These are phyloP conservation scores for Sisor rabdophorus DNA, from an alignment of 2,113 vertebrate species.

Conservation along the genomic window DNA sequence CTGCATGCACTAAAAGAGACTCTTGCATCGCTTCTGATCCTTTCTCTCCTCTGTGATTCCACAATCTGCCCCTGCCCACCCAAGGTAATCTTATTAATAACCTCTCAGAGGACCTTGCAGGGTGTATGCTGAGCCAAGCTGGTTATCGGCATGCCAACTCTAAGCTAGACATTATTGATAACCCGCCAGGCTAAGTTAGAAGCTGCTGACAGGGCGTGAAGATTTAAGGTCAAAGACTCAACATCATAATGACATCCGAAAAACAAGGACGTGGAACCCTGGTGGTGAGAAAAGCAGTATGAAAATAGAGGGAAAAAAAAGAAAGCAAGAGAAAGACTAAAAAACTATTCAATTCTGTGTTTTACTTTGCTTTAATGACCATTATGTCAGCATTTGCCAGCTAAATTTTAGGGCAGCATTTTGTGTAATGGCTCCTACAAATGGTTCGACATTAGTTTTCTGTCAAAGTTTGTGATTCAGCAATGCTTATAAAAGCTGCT, in stretches of 20 bases:
- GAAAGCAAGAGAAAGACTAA: no score
- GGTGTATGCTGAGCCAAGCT: conserved; percentile 17
- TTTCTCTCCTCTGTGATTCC: neutral
- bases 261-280: conserved; percentile 15
- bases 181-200: conserved; percentile 38
- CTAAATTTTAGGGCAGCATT: no score
- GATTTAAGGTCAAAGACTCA: conserved; percentile 51
- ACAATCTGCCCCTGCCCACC: conserved; percentile 37
- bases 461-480: neutral
- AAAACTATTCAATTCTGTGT: no score
- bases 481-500: neutral
- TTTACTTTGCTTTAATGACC: neutral
- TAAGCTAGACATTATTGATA: conserved; percentile 51
- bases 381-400: neutral
- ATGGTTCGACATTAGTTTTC: neutral
- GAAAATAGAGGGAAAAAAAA: neutral
- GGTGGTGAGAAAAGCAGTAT: conserved; percentile 13
- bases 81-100: conserved; percentile 55
- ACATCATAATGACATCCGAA: conserved; percentile 38
- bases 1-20: neutral
- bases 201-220: conserved; percentile 40
- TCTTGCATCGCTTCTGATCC: conserved; percentile 1
- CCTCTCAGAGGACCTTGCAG: conserved; percentile 46
- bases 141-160: conserved; percentile 28
- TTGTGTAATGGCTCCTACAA: neutral